Evolutionary conservation across 1,140 invertebrate species (phyloP).

Genomic region (Cydia strobilella): DNA sequence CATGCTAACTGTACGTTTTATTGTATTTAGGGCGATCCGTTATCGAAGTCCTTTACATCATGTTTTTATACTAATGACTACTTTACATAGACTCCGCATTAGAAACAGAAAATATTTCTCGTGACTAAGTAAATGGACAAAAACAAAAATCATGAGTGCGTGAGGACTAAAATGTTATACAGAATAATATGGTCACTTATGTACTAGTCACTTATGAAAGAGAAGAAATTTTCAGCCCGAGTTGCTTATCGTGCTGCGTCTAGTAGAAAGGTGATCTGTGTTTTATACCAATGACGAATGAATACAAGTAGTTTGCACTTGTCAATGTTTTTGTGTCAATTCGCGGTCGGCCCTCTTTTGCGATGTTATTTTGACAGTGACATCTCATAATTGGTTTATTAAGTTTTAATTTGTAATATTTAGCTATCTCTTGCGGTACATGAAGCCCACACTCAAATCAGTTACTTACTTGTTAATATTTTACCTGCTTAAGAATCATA

Average conservation of each 20-base stretch:
- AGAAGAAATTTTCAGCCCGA: no score
- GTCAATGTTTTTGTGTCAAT: slow-evolving; percentile 43
- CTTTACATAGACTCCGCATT: neutral
- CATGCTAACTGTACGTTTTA: slow-evolving; percentile 35
- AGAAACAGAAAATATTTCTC: neutral
- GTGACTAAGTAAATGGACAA: no score
- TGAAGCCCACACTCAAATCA: neutral
- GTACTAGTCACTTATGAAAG: no score
- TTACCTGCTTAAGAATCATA: no score
- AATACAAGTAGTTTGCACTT: slow-evolving; percentile 40
- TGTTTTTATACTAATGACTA: slow-evolving; percentile 36
- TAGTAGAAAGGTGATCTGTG: neutral
- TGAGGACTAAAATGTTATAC: no score
- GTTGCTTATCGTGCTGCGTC: no score
- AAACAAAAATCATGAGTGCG: no score
- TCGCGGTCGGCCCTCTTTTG: slow-evolving; percentile 40
- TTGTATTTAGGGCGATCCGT: slow-evolving; percentile 47
- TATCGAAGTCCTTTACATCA: slow-evolving; percentile 42
- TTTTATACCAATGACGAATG: neutral
- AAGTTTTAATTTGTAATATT: slow-evolving; percentile 46
- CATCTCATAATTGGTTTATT: slow-evolving; percentile 57
- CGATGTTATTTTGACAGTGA: slow-evolving; percentile 53
- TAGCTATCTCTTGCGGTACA: slow-evolving; percentile 25
- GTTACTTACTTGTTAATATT: neutral
- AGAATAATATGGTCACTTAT: no score